These are phyloP conservation scores for Sphaeridia pumilis DNA, from an alignment of 2,888 invertebrate genomes.

Conservation along the genomic window DNA sequence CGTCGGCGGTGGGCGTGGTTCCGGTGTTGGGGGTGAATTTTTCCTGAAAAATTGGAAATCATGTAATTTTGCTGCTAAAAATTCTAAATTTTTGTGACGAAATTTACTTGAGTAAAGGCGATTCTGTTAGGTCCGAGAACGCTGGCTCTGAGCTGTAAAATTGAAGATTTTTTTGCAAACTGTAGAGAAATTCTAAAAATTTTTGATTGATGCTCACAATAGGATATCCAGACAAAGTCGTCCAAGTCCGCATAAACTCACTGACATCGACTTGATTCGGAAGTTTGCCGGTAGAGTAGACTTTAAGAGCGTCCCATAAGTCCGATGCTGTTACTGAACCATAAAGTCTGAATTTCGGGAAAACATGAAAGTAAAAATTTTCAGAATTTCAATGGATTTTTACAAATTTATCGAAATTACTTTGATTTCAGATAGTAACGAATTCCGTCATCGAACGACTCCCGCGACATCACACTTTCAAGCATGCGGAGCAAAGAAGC, in stretches of 20 bases:
- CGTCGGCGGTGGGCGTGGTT: background rate
- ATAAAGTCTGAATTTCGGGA: background rate
- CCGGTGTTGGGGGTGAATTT: background rate
- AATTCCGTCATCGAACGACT: constrained; percentile 13
- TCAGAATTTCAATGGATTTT: background rate
- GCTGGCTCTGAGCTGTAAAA: background rate
- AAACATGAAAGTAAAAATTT: background rate
- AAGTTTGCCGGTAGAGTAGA: background rate
- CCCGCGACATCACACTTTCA: constrained; percentile 4
- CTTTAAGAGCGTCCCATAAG: constrained; percentile 17
- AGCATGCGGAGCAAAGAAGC: constrained; percentile 18
- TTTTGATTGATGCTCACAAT: constrained; percentile 3
- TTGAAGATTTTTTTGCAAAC: background rate
- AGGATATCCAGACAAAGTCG: constrained; percentile 16
- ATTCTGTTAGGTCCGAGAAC: background rate
- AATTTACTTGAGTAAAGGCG: constrained; percentile 3
- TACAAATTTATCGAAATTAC: constrained; percentile 5
- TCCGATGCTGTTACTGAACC: constrained; percentile 3
- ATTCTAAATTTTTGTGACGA: background rate
- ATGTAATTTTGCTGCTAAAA: background rate
- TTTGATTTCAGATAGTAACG: constrained; percentile 13
- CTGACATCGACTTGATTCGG: constrained; percentile 7
- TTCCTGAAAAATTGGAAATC: background rate
- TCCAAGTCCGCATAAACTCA: constrained; percentile 20
- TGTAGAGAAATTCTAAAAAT: background rate